phyloP scores from a whole-genome alignment of 2,797 vertebrate species.

The Xerus rutilus region DNA sequence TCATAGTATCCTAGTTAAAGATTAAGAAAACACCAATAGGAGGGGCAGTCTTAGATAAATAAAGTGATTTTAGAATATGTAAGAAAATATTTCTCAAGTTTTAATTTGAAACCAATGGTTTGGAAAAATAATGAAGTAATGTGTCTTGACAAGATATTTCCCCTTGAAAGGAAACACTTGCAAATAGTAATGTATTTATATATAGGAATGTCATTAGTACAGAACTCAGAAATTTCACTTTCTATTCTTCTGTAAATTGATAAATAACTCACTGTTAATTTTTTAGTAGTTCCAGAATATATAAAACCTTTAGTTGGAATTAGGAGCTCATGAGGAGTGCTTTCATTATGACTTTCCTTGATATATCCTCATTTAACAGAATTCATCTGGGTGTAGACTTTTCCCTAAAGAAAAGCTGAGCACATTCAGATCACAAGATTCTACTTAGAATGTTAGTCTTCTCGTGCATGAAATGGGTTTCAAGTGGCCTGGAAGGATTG shows the following conservation, averaged over 20 bases:
- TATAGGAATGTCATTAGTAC: neutral
- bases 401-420: constrained; percentile 3
- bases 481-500: neutral
- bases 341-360: constrained; percentile 13
- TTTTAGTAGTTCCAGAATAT: neutral
- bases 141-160: neutral
- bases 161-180: neutral
- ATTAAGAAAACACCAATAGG: neutral
- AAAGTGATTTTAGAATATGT: neutral
- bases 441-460: neutral
- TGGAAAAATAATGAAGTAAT: neutral
- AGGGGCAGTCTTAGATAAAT: neutral
- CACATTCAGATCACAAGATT: constrained; percentile 12
- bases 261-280: neutral
- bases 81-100: neutral
- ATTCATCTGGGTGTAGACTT: neutral
- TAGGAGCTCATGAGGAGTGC: neutral
- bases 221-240: constrained; percentile 22
- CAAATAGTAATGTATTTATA: neutral
- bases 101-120: constrained; percentile 31
- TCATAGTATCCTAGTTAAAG: neutral
- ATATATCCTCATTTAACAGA: constrained; percentile 20
- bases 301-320: neutral
- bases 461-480: constrained; percentile 14
- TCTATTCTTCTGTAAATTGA: neutral